Evolutionary conservation across 2,888 invertebrate genomes (phyloP), one percentile per base, ranked within the genome.

Genomic region (Rambutsinella grinnellia): DNA sequence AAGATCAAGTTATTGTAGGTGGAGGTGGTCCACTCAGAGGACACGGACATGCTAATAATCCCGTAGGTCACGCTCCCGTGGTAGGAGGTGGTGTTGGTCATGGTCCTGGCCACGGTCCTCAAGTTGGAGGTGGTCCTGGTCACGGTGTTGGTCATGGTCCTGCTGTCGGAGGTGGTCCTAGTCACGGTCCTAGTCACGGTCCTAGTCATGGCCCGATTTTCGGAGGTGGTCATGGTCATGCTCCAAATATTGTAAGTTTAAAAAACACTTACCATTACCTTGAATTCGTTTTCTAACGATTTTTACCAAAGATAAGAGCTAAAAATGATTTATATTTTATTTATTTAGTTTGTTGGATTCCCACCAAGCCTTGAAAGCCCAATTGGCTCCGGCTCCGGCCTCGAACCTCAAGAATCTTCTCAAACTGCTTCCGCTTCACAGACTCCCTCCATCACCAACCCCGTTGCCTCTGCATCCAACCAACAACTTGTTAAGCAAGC

Each of bases 21-120:
- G 69, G 69, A 46, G 23, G 19, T 28, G 53, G 53, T 13, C 19
- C 26, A 36, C 60, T 68, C 28, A 60, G 26, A 47, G 68, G 66
- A 24, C 66, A 66, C 26, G 66, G 68, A 26, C 26, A 56, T 56
- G 56, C 21, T 23, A 60, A 23, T 57, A 27, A 67, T 36, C 36
- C 13, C 56, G 47, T 56, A 24, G 49, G 24, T 26, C 27, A 24
- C 46, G 19, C 19, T n/a, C 61, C 61, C 13, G 10, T 36, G 5
- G 36, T 36, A 8, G 36, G 36, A 36, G 36, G 2, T 8, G 17
- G 17, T 2, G 23, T 23, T 27, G 62, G 60, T 21, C 60, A 62
- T 2, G 49, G 24, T 47, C 5, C 62, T n/a, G n/a, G n/a, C n/a
- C n/a, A n/a, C n/a, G n/a, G n/a, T n/a, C n/a, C n/a, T n/a, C n/a